Base-by-base conservation (phyloP, 2,888 invertebrate genomes). In the Listrodromus nycthemerus region DNA sequence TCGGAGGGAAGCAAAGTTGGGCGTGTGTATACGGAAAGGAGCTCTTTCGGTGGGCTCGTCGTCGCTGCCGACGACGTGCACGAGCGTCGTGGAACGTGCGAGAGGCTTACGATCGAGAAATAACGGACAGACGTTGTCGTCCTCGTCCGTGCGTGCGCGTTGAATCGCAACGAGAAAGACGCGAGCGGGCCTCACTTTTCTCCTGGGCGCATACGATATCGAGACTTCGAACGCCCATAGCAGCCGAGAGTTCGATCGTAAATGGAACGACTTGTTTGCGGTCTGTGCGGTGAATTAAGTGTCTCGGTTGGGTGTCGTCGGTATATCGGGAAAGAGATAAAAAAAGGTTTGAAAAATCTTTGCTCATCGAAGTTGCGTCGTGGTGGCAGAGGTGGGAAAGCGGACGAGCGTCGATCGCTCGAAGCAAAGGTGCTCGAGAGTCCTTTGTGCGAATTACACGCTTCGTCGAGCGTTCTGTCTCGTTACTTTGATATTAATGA, bases 41-140 rank as follows among this genome's bases (percentile, higher is more conserved):
- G 19, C 67, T 80, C 71, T 71, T 21, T 55, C 52, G 52, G n/a
- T 52, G 52, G 52, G 52, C 52, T 70, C 50, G 69, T 37, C 21
- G 65, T 27, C 55, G 55, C 21, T 48, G 66, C 21, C 21, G 55
- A 55, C 67, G 63, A 30, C 66, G 21, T 37, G 37, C 71, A 50
- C 61, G 66, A 33, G 48, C 73, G 58, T 30, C 24, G 27, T 58
- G 16, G 69, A 16, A 48, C 58, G 58, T 16, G 71, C 75, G 82
- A 37, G 73, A 67, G 58, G 66, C 78, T 67, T 82, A 83, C 86
- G 78, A 87, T 84, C 85, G 82, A 33, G 75, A 75, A 76, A 81
- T 87, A 87, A 87, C 87, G 86, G 87, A 74, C 66, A 83, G 71
- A 82, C 84, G 70, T 67, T 50, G 80, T 70, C 77, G 78, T 77